Evolutionary conservation across 1,140 invertebrate species (phyloP).

Genomic region (Neuroterus valhalla): DNA sequence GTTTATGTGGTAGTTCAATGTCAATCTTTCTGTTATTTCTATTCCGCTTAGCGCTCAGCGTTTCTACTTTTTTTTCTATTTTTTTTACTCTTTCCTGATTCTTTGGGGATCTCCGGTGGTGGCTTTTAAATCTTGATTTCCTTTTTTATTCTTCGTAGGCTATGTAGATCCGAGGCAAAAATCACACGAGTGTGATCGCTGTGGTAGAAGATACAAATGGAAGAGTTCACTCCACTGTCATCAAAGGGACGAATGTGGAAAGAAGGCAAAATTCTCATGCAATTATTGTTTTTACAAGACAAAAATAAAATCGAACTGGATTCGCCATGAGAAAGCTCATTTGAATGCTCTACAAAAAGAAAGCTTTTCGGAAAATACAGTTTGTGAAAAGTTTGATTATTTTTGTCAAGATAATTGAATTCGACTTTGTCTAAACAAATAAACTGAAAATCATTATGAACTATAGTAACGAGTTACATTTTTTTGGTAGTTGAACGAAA

Average conservation of each 20-base stretch:
- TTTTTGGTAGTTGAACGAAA: too few relatives aligned
- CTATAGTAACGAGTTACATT: too few relatives aligned
- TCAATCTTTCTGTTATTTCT: not conserved
- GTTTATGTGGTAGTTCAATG: not conserved
- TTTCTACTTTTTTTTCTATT: not conserved
- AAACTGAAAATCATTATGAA: too few relatives aligned
- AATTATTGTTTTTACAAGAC: conserved; percentile 65
- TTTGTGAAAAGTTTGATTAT: not conserved
- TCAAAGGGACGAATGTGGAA: conserved; percentile 67
- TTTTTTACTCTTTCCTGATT: conserved; percentile 46
- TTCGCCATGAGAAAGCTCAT: conserved; percentile 52
- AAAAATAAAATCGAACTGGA: conserved; percentile 51
- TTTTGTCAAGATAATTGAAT: not conserved
- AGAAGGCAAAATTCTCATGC: conserved; percentile 70
- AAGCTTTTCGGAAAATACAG: conserved; percentile 10
- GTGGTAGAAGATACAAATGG: conserved; percentile 78
- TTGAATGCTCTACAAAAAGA: conserved; percentile 38
- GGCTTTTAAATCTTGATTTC: conserved; percentile 21
- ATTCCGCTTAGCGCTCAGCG: not conserved
- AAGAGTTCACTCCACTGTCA: conserved; percentile 76
- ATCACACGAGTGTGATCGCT: conserved; percentile 72
- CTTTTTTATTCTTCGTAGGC: conserved; percentile 41
- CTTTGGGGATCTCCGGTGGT: not conserved
- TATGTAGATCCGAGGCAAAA: conserved; percentile 43
- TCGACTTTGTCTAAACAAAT: too few relatives aligned